Evolutionary conservation across 2,797 vertebrate genomes (phyloP).

Genomic region (Morus bassanus): DNA sequence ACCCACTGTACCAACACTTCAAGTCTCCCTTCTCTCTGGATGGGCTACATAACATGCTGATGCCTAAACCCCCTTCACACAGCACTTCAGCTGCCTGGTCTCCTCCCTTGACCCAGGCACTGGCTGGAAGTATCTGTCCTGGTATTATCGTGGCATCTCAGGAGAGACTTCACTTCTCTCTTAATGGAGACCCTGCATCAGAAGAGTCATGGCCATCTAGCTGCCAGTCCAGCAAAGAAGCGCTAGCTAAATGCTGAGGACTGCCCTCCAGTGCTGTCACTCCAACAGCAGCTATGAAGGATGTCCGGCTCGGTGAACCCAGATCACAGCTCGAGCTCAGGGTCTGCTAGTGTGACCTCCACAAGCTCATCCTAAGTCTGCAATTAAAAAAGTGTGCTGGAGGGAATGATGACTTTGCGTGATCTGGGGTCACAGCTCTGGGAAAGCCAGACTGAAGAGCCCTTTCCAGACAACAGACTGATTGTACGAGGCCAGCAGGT

Average conservation of each 20-base stretch:
- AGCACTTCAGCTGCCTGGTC: not conserved
- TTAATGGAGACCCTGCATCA: not conserved
- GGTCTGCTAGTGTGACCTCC: not conserved
- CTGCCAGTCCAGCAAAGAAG: not conserved
- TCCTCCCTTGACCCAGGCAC: not conserved
- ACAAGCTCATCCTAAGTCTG: not conserved
- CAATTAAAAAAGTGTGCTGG: not conserved
- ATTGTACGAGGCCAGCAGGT: not conserved
- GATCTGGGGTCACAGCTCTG: not conserved
- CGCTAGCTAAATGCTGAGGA: not conserved
- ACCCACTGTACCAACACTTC: not conserved
- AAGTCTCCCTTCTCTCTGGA: not conserved
- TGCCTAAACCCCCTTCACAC: not conserved
- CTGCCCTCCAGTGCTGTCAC: not conserved
- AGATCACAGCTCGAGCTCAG: not conserved
- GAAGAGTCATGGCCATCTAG: not conserved
- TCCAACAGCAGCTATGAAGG: not conserved
- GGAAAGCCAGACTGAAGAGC: not conserved
- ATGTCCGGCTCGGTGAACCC: not conserved
- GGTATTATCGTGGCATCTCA: rapidly evolving
- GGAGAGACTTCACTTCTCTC: not conserved
- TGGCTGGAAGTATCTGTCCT: not conserved
- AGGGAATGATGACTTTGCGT: not conserved
- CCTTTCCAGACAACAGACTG: not conserved
- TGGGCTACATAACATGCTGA: not conserved